These are phyloP conservation scores for Anolis apletophallus DNA, from an alignment of 2,797 vertebrate species.

Conservation along the genomic window DNA sequence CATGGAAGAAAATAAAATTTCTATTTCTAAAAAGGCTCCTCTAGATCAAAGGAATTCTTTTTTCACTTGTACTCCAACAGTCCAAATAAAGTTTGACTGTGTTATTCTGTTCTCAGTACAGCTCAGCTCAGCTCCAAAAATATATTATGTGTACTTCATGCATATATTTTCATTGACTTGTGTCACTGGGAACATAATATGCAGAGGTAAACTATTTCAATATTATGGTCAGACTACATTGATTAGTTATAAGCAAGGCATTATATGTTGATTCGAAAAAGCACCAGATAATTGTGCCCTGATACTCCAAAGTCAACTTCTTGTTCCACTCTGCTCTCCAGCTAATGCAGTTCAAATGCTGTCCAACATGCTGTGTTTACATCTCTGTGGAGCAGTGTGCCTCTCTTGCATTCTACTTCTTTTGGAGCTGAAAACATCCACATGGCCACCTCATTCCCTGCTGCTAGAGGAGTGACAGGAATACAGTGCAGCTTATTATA, in stretches of 20 bases:
- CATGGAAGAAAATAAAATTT: neutral
- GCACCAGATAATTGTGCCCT: neutral
- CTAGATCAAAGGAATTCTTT: neutral
- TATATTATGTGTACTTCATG: neutral
- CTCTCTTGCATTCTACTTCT: neutral
- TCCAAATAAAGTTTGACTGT: neutral
- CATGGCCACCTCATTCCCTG: rapidly evolving
- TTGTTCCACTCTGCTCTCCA: neutral
- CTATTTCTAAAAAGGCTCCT: neutral
- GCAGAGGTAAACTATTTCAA: neutral
- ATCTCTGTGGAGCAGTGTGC: conserved; percentile 9
- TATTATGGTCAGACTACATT: rapidly evolving
- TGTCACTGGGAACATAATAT: neutral
- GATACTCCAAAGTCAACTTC: conserved; percentile 20
- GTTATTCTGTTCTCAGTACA: neutral
- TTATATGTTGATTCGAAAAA: conserved; percentile 9
- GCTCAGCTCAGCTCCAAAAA: neutral
- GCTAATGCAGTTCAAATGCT: conserved; percentile 24
- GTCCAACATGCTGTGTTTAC: neutral
- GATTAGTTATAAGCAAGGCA: neutral
- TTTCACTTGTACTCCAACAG: neutral
- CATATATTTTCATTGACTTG: neutral
- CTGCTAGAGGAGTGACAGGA: conserved; percentile 31
- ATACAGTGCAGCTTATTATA: conserved; percentile 27
- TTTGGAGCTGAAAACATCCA: conserved; percentile 5